phyloP scores from a whole-genome alignment of 2,797 vertebrate genomes.

The Peromyscus eremicus region DNA sequence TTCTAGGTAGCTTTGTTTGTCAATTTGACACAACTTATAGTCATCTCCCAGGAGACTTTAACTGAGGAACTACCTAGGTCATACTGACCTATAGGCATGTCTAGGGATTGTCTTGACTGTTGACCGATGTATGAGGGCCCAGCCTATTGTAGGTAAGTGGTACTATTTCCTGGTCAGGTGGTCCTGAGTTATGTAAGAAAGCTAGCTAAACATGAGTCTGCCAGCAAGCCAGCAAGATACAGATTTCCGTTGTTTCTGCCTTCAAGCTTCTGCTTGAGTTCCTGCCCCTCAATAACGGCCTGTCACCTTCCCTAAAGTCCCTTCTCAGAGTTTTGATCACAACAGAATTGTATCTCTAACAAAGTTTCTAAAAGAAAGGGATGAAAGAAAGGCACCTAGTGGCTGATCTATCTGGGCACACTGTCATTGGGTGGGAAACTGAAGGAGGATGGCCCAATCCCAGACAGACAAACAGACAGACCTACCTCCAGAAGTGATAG shows the following conservation, averaged over 20 bases:
- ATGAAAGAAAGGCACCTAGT: neutral
- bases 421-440: neutral
- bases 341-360: neutral
- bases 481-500: slow-evolving; percentile 99
- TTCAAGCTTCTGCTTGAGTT: neutral
- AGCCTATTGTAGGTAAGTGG: neutral
- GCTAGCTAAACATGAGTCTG: neutral
- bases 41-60: neutral
- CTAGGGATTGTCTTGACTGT: neutral
- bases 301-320: neutral
- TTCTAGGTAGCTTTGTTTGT: neutral
- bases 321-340: neutral
- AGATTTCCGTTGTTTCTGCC: neutral
- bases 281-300: neutral
- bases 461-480: neutral
- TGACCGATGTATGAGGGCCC: neutral
- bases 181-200: neutral
- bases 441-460: neutral
- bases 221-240: neutral
- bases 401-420: neutral
- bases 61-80: neutral
- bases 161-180: neutral
- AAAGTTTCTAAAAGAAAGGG: neutral
- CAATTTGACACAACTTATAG: neutral
- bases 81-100: too few relatives aligned